phyloP scores from a whole-genome alignment of 1,140 invertebrate genomes.

The Ceratitis capitata region DNA sequence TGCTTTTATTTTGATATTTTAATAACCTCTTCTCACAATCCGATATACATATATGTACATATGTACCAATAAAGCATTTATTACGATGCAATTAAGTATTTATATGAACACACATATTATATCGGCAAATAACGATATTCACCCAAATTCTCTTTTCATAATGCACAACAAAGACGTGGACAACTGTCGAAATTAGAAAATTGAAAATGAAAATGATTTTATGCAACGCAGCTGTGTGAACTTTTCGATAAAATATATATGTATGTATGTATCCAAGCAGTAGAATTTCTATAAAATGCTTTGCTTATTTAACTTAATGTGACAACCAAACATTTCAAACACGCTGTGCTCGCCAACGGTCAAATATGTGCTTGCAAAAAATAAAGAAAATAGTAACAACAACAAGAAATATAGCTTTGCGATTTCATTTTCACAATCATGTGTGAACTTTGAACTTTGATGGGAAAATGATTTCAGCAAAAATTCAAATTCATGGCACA shows the following conservation, averaged over 20 bases:
- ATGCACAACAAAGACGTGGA: not conserved
- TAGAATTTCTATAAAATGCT: not conserved
- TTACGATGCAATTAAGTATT: no score
- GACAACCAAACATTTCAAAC: not conserved
- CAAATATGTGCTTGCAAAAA: not conserved
- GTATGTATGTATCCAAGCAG: no score
- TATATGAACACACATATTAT: no score
- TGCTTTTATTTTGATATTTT: no score
- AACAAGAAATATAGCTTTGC: not conserved
- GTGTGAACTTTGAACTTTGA: constrained; percentile 40
- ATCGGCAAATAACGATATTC: no score
- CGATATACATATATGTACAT: no score
- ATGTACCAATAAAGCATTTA: no score
- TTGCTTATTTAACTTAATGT: not conserved
- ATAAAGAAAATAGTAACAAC: not conserved
- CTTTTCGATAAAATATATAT: constrained; percentile 1
- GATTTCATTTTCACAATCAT: constrained; percentile 41
- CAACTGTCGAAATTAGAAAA: constrained; percentile 10
- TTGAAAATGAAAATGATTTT: constrained; percentile 23
- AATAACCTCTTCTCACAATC: no score
- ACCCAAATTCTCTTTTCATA: not conserved
- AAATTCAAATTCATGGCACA: not conserved
- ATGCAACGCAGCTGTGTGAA: constrained; percentile 7
- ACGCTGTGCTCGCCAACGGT: not conserved
- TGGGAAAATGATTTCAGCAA: constrained; percentile 28